Evolutionary conservation across 2,113 vertebrate species (phyloP), one percentile per base, ranked within the genome.

Genomic region (Chloroceryle aenea): DNA sequence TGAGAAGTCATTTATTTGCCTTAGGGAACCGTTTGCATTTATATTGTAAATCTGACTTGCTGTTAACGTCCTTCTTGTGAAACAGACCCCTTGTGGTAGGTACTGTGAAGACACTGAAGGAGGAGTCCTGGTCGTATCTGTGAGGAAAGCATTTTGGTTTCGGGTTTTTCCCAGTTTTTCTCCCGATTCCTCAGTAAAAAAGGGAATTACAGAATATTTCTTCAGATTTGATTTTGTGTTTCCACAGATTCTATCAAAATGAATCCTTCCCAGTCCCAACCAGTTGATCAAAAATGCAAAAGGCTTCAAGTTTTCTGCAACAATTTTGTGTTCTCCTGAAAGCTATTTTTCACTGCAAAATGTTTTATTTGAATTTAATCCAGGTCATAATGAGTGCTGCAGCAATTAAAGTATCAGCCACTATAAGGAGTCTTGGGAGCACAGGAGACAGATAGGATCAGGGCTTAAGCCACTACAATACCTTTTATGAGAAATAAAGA

Each of bases 371-470:
- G 90, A 95, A 84, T 93, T 81, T 63, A 52, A 52, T 92, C 88
- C 90, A 94, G 90, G 72, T 91, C 72, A 66, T 95, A 91, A 91
- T 86, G 68, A 93, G 21, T 83, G 14, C 64, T 74, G 95, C 85
- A 95, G 68, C 87, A 95, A 96, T 95, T 96, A 95, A 95, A 90
- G 87, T 83, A 86, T 95, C 79, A 88, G 82, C 42, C 64, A 63
- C 47, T 94, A 13, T 83, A 85, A 83, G 85, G 75, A 91, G 90
- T 74, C 90, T 88, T 69, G 67, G 82, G 90, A 87, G 63, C 76
- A 67, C 56, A 86, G 95, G 92, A 96, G 95, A 93, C 79, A 90
- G 81, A 73, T 76, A 90, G 93, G 82, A 93, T 96, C 93, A 88
- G 76, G 50, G 76, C 73, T 95, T 92, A 96, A 96, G 93, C 95